phyloP scores from a whole-genome alignment of 2,113 vertebrate genomes.

The Siniperca chuatsi region DNA sequence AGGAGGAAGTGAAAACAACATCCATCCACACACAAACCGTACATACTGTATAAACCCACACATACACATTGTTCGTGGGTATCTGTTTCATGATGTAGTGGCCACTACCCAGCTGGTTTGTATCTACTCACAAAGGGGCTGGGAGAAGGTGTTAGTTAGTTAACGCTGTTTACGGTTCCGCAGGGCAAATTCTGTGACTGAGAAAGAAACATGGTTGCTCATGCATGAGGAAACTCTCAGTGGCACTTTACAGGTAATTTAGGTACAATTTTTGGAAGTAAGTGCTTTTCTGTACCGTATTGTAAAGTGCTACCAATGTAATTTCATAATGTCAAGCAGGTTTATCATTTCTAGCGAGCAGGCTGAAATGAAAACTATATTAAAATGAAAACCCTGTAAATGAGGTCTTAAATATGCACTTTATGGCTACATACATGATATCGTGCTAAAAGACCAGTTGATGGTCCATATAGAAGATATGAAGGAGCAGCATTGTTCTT shows the following conservation, averaged over 20 bases:
- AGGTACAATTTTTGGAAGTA: background rate
- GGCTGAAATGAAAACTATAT: background rate
- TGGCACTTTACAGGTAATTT: background rate
- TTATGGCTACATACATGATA: too few relatives aligned
- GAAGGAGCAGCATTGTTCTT: slow-evolving; percentile 4
- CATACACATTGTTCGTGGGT: slow-evolving; percentile 13
- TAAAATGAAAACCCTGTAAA: background rate
- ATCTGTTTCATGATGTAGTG: slow-evolving; percentile 44
- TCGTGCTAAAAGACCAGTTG: background rate
- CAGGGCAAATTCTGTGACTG: slow-evolving; percentile 29
- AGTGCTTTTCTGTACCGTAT: background rate
- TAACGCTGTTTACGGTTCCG: slow-evolving; percentile 63
- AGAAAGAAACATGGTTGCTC: slow-evolving; percentile 4
- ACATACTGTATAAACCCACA: slow-evolving; percentile 22
- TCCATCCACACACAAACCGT: slow-evolving; percentile 25
- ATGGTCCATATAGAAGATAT: background rate
- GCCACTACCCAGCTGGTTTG: slow-evolving; percentile 53
- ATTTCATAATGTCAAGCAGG: background rate
- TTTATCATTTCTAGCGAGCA: background rate
- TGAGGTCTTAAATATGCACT: background rate
- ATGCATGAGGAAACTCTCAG: background rate
- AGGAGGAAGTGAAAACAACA: slow-evolving; percentile 49
- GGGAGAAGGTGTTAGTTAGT: slow-evolving; percentile 40
- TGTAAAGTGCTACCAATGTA: background rate
- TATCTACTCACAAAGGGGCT: background rate